Percentiles rank a stretch among this genome's conserved stretches.
phyloP scores from a whole-genome alignment of 2,888 invertebrate species.

The Limnephilus lunatus region DNA sequence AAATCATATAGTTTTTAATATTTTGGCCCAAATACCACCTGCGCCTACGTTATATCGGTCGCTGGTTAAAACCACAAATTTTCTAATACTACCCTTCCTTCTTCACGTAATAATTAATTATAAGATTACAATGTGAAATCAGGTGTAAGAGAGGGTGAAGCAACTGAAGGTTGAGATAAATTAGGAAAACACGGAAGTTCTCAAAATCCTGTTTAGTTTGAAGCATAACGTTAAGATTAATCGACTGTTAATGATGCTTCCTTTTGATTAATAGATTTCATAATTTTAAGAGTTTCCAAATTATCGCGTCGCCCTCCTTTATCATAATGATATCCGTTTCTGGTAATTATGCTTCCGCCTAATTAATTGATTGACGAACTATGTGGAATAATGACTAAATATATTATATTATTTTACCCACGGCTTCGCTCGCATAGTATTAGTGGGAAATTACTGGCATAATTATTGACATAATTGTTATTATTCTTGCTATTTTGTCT shows the following conservation, averaged over 20 bases:
- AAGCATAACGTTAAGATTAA: background rate
- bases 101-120: background rate
- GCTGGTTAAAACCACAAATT: background rate
- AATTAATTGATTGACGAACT: background rate
- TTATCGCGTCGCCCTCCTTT: background rate
- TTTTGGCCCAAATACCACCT: too few relatives aligned
- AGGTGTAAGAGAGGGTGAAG: background rate
- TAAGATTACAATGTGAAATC: background rate
- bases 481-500: too few relatives aligned
- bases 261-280: background rate
- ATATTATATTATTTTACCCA: too few relatives aligned
- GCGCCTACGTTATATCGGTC: background rate
- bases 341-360: background rate
- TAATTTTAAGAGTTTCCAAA: background rate
- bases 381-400: background rate
- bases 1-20: too few relatives aligned
- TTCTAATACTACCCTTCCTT: background rate
- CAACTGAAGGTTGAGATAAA: background rate
- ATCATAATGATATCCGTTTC: background rate
- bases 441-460: too few relatives aligned
- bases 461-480: too few relatives aligned
- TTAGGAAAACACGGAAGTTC: background rate
- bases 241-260: background rate
- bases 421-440: too few relatives aligned
- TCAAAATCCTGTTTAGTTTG: background rate